phyloP scores from a whole-genome alignment of 2,888 invertebrate species.

The Rhamnusium bicolor region DNA sequence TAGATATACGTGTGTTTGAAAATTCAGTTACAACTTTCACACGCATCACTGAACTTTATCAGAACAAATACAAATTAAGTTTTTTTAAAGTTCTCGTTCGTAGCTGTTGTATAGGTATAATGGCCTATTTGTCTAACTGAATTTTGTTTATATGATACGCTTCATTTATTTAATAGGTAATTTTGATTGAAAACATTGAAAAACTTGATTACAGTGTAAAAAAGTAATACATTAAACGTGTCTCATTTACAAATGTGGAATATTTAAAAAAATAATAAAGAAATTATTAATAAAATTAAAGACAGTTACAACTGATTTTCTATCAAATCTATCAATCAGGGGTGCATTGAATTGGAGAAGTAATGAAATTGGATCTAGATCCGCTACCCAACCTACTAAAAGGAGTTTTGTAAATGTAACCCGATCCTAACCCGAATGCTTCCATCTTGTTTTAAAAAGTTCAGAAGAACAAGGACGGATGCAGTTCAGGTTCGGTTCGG shows the following conservation, averaged over 20 bases:
- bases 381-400: no score
- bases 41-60: not conserved
- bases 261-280: not conserved
- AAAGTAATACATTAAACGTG: not conserved
- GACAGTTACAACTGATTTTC: not conserved
- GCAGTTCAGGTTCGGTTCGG: no score
- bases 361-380: no score
- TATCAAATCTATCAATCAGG: no score
- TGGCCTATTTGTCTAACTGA: not conserved
- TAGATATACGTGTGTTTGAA: constrained; percentile 45
- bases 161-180: not conserved
- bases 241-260: not conserved
- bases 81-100: not conserved
- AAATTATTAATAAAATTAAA: not conserved
- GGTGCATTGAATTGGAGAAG: no score
- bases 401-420: no score
- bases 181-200: not conserved
- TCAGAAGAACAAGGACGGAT: no score
- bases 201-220: not conserved
- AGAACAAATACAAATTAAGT: not conserved
- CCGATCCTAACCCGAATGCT: no score
- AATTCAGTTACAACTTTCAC: constrained; percentile 32
- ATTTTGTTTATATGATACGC: not conserved
- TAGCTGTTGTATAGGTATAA: not conserved
- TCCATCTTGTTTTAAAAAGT: no score